Conservation (phyloP, 2,797 vertebrate species). For the Gobionotothen gibberifrons region DNA sequence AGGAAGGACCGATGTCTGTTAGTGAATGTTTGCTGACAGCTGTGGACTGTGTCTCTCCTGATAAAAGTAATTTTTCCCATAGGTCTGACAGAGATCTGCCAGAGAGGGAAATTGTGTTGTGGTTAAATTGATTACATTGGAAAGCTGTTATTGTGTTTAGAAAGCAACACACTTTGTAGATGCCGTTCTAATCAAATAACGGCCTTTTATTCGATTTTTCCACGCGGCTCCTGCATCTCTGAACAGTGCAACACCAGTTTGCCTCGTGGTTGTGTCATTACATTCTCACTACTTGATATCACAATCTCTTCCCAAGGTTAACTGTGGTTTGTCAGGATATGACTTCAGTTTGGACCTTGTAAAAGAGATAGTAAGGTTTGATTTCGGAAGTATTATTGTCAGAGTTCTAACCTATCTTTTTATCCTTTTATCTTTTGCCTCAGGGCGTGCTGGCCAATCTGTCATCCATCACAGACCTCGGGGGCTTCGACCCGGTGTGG, state of each 20-base stretch:
- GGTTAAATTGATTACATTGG: constrained; percentile 15
- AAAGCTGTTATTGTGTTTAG: constrained; percentile 8
- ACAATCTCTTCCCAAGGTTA: constrained; percentile 28
- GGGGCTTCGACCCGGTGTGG: constrained; percentile 94
- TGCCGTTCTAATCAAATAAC: constrained; percentile 24
- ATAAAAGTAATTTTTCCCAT: constrained; percentile 19
- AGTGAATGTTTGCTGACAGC: constrained; percentile 24
- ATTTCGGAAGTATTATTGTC: constrained; percentile 23
- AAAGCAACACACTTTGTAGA: constrained; percentile 15
- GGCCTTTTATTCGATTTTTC: constrained; percentile 12
- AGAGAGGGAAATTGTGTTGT: constrained; percentile 17
- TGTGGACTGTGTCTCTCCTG: constrained; percentile 31
- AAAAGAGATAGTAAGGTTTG: constrained; percentile 10
- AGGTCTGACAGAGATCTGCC: constrained; percentile 13
- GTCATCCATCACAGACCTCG: constrained; percentile 92
- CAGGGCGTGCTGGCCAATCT: constrained; percentile 94
- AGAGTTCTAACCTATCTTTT: constrained; percentile 37
- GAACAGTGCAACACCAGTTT: constrained; percentile 2
- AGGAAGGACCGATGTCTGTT: constrained; percentile 56
- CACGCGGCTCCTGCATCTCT: constrained; percentile 9
- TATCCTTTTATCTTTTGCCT: constrained; percentile 32
- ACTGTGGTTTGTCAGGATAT: constrained; percentile 12
- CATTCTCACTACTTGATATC: constrained; percentile 25
- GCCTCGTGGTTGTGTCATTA: constrained; percentile 10
- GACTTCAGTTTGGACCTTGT: constrained; percentile 12